These are phyloP conservation scores for Hydrocynus forskahlii DNA, from an alignment of 2,797 vertebrate species.

Conservation along the genomic window DNA sequence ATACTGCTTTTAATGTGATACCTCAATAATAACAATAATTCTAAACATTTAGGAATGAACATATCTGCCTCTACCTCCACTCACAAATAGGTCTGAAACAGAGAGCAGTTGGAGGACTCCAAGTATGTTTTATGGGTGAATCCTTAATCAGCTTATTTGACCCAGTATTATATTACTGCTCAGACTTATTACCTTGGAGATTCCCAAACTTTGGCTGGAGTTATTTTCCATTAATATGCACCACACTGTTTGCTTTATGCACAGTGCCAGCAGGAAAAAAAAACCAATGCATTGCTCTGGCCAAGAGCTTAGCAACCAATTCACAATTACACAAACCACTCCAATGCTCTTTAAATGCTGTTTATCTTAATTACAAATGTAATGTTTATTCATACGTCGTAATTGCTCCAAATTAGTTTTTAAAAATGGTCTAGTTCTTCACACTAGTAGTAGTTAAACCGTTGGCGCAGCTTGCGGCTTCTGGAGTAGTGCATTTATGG, in stretches of 20 bases:
- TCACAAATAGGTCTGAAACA: background rate
- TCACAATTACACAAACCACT: conserved; percentile 6
- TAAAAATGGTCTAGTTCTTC: background rate
- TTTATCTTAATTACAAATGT: conserved; percentile 11
- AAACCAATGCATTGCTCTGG: background rate
- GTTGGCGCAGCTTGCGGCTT: background rate
- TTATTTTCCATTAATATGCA: conserved; percentile 11
- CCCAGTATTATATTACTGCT: background rate
- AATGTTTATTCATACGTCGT: background rate
- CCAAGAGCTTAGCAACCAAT: background rate
- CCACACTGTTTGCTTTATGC: background rate
- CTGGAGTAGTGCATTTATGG: background rate
- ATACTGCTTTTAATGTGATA: too few species aligned
- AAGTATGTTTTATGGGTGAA: background rate
- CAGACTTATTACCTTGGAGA: background rate
- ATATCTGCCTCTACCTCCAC: background rate
- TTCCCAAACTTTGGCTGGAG: background rate
- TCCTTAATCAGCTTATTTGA: background rate
- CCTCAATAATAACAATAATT: background rate
- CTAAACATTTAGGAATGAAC: background rate
- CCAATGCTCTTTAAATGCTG: conserved; percentile 7
- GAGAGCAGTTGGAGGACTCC: background rate
- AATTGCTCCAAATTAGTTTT: background rate
- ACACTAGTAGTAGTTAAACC: background rate
- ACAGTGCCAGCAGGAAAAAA: background rate